Conservation (phyloP, 1,140 invertebrate genomes). For the Anthonomus grandis region DNA sequence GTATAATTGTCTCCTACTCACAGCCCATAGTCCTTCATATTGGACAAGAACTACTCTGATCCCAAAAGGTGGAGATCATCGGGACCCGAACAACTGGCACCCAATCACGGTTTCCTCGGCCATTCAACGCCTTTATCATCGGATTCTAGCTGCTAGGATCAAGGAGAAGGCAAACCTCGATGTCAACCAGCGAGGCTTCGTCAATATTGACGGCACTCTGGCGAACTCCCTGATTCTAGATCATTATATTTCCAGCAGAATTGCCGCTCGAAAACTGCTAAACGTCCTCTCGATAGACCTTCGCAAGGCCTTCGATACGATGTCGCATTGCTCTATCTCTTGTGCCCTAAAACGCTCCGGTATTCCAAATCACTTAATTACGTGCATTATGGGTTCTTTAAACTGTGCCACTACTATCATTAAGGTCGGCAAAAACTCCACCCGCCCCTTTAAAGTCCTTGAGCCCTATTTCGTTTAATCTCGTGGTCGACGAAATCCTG, state of each 20-base stretch:
- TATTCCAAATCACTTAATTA: background rate
- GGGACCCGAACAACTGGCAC: background rate
- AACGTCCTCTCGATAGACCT: background rate
- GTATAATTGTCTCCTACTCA: background rate
- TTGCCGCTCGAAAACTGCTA: background rate
- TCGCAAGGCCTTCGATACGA: no score
- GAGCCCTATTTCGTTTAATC: conserved; percentile 34
- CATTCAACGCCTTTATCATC: background rate
- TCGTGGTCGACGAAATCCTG: conserved; percentile 44
- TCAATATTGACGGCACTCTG: background rate
- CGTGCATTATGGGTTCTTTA: background rate
- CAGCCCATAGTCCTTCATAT: background rate
- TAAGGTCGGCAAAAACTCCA: background rate
- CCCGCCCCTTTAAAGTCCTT: conserved; percentile 1
- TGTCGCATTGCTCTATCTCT: no score
- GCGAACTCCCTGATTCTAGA: background rate
- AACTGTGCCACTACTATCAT: background rate
- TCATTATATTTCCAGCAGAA: background rate
- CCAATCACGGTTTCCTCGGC: background rate
- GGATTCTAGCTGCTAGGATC: background rate
- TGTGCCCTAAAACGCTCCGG: background rate
- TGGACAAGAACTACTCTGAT: background rate
- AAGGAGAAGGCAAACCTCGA: background rate
- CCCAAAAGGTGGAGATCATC: background rate
- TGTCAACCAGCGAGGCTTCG: background rate